phyloP scores from a whole-genome alignment of 2,888 invertebrate species.

The Chalcis sispes region DNA sequence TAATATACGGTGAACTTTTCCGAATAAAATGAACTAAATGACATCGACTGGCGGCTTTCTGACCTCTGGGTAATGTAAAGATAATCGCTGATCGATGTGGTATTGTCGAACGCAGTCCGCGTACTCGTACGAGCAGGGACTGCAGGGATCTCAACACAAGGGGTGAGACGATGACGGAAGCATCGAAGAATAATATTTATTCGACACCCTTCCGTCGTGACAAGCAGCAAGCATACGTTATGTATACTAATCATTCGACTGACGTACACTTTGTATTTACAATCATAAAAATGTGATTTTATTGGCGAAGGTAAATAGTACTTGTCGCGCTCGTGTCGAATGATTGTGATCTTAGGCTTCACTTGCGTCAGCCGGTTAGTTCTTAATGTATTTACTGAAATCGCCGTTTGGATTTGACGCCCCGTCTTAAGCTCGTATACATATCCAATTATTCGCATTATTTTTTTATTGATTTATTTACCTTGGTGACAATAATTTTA shows the following conservation, averaged over 20 bases:
- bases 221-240: constrained; percentile 8
- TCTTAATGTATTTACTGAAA: constrained; percentile 30
- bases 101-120: not conserved
- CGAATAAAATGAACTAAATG: not conserved
- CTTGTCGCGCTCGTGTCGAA: constrained; percentile 15
- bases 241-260: not conserved
- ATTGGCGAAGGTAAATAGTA: constrained; percentile 19
- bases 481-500: too few relatives aligned
- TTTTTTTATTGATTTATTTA: too few relatives aligned
- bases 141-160: not conserved
- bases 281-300: constrained; percentile 30
- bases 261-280: constrained; percentile 12
- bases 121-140: not conserved
- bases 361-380: constrained; percentile 10
- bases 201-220: constrained; percentile 40
- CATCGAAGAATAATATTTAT: constrained; percentile 48
- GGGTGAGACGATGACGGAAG: constrained; percentile 37
- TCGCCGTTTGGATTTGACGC: too few relatives aligned
- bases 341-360: constrained; percentile 31
- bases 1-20: not conserved
- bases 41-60: not conserved
- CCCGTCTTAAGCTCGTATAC: too few relatives aligned
- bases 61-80: not conserved
- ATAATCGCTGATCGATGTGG: not conserved
- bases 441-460: too few relatives aligned